Evolutionary conservation across 2,797 vertebrate genomes (phyloP).

Genomic region (Agapornis canus): DNA sequence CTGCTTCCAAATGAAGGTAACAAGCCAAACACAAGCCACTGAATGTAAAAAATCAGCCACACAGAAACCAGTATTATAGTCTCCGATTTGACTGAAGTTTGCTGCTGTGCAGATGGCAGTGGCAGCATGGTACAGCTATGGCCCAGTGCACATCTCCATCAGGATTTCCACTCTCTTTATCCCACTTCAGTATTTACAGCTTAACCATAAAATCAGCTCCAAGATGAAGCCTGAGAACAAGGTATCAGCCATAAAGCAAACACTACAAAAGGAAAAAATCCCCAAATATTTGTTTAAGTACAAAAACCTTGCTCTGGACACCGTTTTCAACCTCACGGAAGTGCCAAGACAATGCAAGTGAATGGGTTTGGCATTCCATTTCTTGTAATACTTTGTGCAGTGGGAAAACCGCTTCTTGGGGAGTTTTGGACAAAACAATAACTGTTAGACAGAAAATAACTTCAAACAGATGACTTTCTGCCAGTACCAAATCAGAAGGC

Average conservation of each 20-base stretch:
- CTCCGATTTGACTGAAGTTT: neutral
- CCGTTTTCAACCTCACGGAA: neutral
- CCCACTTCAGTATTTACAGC: neutral
- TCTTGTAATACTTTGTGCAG: neutral
- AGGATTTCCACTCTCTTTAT: neutral
- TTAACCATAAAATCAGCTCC: neutral
- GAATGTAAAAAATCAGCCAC: neutral
- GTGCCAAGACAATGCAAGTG: neutral
- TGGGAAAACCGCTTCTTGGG: neutral
- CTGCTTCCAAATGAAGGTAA: neutral
- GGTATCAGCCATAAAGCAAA: neutral
- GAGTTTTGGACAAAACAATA: neutral
- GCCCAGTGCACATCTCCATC: neutral
- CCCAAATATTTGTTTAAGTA: neutral
- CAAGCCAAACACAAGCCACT: neutral
- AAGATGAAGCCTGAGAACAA: neutral
- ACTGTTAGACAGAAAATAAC: neutral
- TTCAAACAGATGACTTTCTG: neutral
- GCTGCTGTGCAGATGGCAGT: neutral
- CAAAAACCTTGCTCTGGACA: neutral
- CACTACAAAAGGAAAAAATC: neutral
- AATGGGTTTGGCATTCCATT: neutral
- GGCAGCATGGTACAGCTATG: neutral
- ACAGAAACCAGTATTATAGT: neutral
- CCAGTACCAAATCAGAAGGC: neutral